phyloP scores from a whole-genome alignment of 2,888 invertebrate genomes.

The Eremobia ochroleuca region DNA sequence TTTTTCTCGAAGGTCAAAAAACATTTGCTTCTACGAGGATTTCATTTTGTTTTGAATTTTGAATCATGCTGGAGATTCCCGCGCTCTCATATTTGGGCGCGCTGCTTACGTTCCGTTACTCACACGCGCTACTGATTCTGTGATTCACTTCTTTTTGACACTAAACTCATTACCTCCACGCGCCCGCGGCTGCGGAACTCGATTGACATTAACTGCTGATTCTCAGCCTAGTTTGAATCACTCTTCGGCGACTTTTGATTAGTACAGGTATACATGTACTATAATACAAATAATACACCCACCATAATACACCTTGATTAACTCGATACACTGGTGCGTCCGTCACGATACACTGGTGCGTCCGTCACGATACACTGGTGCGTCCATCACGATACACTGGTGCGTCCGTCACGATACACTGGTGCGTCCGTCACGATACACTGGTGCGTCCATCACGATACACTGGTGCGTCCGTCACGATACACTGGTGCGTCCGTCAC shows the following conservation, averaged over 20 bases:
- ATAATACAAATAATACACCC: too few species aligned
- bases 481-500: neutral
- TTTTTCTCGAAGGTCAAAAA: conserved; percentile 5
- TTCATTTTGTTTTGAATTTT: conserved; percentile 45
- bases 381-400: too few species aligned
- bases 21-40: conserved; percentile 25
- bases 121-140: conserved; percentile 55
- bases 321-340: neutral
- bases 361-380: too few species aligned
- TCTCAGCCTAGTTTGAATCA: too few species aligned
- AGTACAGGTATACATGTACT: neutral
- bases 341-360: neutral
- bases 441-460: neutral
- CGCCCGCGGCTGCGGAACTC: neutral
- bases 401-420: neutral
- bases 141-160: conserved; percentile 53
- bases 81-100: conserved; percentile 57
- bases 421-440: neutral
- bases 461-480: neutral
- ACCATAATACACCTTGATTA: conserved; percentile 11
- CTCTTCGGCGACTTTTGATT: too few species aligned
- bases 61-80: conserved; percentile 46
- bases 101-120: conserved; percentile 51
- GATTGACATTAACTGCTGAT: too few species aligned
- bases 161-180: conserved; percentile 19